These are phyloP conservation scores for Manis javanica DNA, from an alignment of 2,797 vertebrate species.

Conservation along the genomic window DNA sequence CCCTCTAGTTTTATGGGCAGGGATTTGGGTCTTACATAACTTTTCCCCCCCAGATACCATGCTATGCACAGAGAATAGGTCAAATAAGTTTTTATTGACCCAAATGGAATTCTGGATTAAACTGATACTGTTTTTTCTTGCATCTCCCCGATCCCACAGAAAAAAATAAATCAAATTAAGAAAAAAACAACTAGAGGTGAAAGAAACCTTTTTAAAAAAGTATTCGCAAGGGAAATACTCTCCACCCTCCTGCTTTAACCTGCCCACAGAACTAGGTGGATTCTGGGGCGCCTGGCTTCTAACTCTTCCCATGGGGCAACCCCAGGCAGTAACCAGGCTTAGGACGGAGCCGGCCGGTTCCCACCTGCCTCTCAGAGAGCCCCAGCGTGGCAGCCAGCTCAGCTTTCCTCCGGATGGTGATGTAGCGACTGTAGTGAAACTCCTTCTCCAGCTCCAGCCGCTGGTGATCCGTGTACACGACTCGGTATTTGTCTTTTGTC, in stretches of 20 bases:
- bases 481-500: slow-evolving; percentile 89
- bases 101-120: background rate
- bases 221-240: background rate
- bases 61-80: background rate
- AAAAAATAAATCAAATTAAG: background rate
- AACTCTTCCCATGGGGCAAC: background rate
- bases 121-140: background rate
- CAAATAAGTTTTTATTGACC: background rate
- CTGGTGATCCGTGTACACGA: slow-evolving; percentile 89
- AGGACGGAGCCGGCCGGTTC: background rate
- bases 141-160: background rate
- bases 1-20: background rate
- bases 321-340: background rate
- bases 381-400: slow-evolving; percentile 89
- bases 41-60: background rate
- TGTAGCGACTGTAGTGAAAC: slow-evolving; percentile 88
- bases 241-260: background rate
- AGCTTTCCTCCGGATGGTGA: slow-evolving; percentile 89
- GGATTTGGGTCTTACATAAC: background rate
- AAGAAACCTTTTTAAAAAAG: background rate
- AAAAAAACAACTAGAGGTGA: background rate
- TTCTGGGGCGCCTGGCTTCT: background rate
- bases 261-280: background rate
- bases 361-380: slow-evolving; percentile 90
- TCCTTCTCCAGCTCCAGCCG: slow-evolving; percentile 89